Conservation (phyloP, 2,888 invertebrate species). For the Iselma pallidipennis region DNA sequence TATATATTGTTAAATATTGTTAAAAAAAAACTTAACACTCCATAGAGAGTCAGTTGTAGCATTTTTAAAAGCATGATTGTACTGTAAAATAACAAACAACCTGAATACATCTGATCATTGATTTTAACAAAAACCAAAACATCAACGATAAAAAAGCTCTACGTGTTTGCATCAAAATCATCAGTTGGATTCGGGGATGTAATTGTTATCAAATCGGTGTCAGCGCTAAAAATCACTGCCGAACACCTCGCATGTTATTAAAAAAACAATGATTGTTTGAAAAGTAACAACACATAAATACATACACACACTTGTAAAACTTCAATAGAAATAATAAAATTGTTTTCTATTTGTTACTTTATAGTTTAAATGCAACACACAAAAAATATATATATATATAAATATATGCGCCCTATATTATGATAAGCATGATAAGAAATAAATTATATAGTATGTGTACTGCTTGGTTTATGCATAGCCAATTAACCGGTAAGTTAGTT, state of each 20-base stretch:
- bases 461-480: conserved; percentile 21
- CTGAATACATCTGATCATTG: conserved; percentile 34
- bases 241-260: conserved; percentile 45
- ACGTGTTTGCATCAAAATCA: conserved; percentile 45
- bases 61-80: conserved; percentile 34
- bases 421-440: conserved; percentile 8
- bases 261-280: conserved; percentile 31
- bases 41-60: conserved; percentile 26
- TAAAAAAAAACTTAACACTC: conserved; percentile 26
- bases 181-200: conserved; percentile 37
- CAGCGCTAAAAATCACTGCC: conserved; percentile 42
- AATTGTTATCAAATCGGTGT: conserved; percentile 33
- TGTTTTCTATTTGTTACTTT: conserved; percentile 49
- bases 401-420: conserved; percentile 17
- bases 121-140: not conserved
- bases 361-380: conserved; percentile 38
- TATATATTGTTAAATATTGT: conserved; percentile 35
- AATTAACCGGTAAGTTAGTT: conserved; percentile 32
- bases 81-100: conserved; percentile 26
- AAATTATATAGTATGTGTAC: too few species aligned
- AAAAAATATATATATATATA: too few species aligned
- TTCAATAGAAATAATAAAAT: conserved; percentile 40
- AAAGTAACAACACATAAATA: conserved; percentile 14
- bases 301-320: conserved; percentile 27
- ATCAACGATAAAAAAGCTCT: conserved; percentile 44